Evolutionary conservation across 2,888 invertebrate species (phyloP), one percentile per base, ranked within the genome.

Genomic region (Ceratothoa steindachneri): DNA sequence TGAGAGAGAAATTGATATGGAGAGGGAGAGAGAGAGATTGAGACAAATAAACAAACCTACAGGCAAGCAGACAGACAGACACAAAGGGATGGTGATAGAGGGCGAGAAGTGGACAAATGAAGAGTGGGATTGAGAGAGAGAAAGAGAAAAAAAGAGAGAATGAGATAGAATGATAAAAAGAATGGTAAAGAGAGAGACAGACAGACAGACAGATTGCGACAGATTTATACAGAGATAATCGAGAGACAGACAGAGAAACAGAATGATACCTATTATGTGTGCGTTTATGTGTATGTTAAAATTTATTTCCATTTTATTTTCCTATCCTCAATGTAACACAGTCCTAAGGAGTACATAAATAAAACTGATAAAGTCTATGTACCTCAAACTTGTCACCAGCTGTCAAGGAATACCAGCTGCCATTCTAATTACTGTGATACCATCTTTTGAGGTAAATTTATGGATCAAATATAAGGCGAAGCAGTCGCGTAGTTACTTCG

Each of bases 61-160:
- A 41, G 9, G 15, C 41, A 41, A 15, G 15, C 41, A 41, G 7
- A 41, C 41, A 41, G 9, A 41, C 41, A 41, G 15, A 41, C 41
- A 41, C 41, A 41, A 7, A 41, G 9, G 15, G 9, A 41, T n/a
- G n/a, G n/a, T n/a, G n/a, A n/a, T n/a, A n/a, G 29, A 29, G 64
- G n/a, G 22, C 24, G 30, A 64, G 29, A 28, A 27, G 19, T 7
- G 19, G 22, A 71, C 30, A 22, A 30, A 30, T 5, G 30, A 12
- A n/a, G n/a, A n/a, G n/a, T n/a, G n/a, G n/a, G n/a, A n/a, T n/a
- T n/a, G n/a, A n/a, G n/a, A n/a, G n/a, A 64, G 31, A 7, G 55
- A 7, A 19, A 71, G 71, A 64, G 27, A 55, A 29, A 19, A 22
- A 70, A 30, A 60, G 60, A 70, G 60, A 60, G 60, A 70, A 30